Percentiles rank a stretch among this genome's conserved stretches.
These are phyloP conservation scores for Eupithecia exiguata DNA, from an alignment of 2,888 invertebrate genomes.

Conservation along the genomic window DNA sequence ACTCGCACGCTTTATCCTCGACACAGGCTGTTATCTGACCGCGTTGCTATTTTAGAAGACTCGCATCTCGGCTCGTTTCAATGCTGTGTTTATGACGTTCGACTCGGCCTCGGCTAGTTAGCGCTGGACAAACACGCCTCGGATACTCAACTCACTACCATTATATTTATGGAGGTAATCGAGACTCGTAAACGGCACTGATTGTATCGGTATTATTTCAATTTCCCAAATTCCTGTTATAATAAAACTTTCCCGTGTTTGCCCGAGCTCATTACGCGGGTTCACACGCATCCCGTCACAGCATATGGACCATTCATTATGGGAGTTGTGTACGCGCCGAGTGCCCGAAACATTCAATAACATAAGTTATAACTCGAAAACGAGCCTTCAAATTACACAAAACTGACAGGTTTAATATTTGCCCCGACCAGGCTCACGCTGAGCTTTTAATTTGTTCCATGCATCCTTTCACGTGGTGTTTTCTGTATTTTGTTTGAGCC, in stretches of 20 bases:
- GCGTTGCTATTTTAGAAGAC: slow-evolving; percentile 56
- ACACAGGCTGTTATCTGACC: slow-evolving; percentile 56
- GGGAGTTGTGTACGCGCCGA: slow-evolving; percentile 48
- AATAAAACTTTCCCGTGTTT: slow-evolving; percentile 63
- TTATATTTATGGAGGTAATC: slow-evolving; percentile 58
- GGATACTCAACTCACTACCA: slow-evolving; percentile 52
- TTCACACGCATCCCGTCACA: slow-evolving; percentile 56
- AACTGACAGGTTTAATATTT: slow-evolving; percentile 83
- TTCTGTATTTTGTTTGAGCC: slow-evolving; percentile 78
- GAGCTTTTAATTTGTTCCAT: slow-evolving; percentile 83
- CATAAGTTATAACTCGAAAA: slow-evolving; percentile 79
- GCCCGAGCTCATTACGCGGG: slow-evolving; percentile 61
- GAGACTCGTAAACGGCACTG: slow-evolving; percentile 60
- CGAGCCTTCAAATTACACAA: slow-evolving; percentile 80
- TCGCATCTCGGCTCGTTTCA: slow-evolving; percentile 55
- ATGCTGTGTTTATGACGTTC: slow-evolving; percentile 57
- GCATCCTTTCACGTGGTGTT: slow-evolving; percentile 77
- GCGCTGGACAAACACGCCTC: slow-evolving; percentile 57
- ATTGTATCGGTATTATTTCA: slow-evolving; percentile 67
- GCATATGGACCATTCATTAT: slow-evolving; percentile 52
- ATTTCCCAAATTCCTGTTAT: slow-evolving; percentile 54
- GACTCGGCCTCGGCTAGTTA: slow-evolving; percentile 39
- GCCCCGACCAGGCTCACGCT: slow-evolving; percentile 76
- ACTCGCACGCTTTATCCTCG: slow-evolving; percentile 60
- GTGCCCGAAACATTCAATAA: slow-evolving; percentile 78